Evolutionary conservation across 1,140 invertebrate species (phyloP), one percentile per base, ranked within the genome.

Genomic region (Drosophila sp.): DNA sequence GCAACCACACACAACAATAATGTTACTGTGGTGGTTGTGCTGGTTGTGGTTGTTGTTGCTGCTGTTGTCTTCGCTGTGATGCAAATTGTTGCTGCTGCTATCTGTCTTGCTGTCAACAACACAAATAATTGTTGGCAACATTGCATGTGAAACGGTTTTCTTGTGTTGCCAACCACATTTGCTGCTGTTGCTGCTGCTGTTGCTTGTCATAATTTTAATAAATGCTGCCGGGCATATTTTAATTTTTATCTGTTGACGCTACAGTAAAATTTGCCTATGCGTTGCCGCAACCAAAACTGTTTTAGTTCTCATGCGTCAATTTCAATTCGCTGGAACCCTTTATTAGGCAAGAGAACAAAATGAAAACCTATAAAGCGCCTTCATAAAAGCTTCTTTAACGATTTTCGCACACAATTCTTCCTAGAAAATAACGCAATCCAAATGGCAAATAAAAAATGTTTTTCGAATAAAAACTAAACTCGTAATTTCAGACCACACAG

Each of bases 51-150:
- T 50, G 41, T 43, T 62, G 14, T 50, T 29, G 36, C 32, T 51
- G 34, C 41, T 27, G 34, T 51, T 51, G 57, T 21, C 21, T 36
- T 34, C 9, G 48, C 38, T 61, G 9, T 57, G 62, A 82, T 84
- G 81, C 78, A 84, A 84, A 84, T 87, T 74, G 14, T 53, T 53
- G 40, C 53, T 66, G 66, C 25, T 56, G 67, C 57, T 77, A 77
- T 80, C 77, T 84, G 75, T 73, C 77, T 77, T 45, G 82, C 82
- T 80, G 82, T 87, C 81, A 86, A 86, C 81, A 86, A 63, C 81
- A 62, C 70, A 76, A 78, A 73, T 86, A 86, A 86, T 86, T 86
- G 82, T 87, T 82, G 82, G 61, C 73, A 77, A 80, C 80, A 80
- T 84, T 78, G 48, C 75, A 82, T 75, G 80, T 41, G 48, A 69